Conservation (phyloP, 2,113 vertebrate species). For the Sula dactylatra region DNA sequence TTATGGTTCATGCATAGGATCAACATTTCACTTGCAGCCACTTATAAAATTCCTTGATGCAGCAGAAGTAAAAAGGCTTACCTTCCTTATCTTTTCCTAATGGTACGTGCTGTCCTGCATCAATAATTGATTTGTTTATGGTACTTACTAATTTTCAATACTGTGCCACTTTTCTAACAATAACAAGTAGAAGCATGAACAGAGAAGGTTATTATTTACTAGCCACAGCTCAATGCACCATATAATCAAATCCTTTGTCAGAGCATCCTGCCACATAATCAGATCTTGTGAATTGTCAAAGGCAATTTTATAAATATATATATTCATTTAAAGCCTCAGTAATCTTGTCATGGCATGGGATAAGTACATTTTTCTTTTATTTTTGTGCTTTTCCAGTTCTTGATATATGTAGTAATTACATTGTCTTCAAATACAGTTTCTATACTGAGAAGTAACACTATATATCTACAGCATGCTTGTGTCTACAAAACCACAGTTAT, state of each 20-base stretch:
- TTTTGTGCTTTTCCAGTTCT: conserved; percentile 32
- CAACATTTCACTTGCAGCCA: background rate
- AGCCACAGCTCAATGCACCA: conserved; percentile 62
- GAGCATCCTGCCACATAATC: conserved; percentile 73
- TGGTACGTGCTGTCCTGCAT: background rate
- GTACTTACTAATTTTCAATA: conserved; percentile 57
- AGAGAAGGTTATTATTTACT: conserved; percentile 67
- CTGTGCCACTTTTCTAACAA: conserved; percentile 50
- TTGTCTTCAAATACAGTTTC: conserved; percentile 42
- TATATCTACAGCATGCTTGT: background rate
- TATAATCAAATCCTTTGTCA: conserved; percentile 77
- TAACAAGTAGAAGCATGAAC: conserved; percentile 53
- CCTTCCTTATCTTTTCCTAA: background rate
- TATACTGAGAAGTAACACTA: background rate
- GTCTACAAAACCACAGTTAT: background rate
- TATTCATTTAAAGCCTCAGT: conserved; percentile 67
- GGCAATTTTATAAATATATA: conserved; percentile 71
- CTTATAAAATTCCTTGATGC: background rate
- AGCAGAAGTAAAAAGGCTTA: background rate
- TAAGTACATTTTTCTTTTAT: conserved; percentile 42
- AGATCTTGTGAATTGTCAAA: conserved; percentile 71
- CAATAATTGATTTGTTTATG: conserved; percentile 59
- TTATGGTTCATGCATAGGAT: background rate
- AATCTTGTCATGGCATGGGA: conserved; percentile 37
- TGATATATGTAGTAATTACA: conserved; percentile 41